Percentiles rank a stretch among this genome's conserved stretches.
These are phyloP conservation scores for Apodemia duryi DNA, from an alignment of 2,888 invertebrate species.

Conservation along the genomic window DNA sequence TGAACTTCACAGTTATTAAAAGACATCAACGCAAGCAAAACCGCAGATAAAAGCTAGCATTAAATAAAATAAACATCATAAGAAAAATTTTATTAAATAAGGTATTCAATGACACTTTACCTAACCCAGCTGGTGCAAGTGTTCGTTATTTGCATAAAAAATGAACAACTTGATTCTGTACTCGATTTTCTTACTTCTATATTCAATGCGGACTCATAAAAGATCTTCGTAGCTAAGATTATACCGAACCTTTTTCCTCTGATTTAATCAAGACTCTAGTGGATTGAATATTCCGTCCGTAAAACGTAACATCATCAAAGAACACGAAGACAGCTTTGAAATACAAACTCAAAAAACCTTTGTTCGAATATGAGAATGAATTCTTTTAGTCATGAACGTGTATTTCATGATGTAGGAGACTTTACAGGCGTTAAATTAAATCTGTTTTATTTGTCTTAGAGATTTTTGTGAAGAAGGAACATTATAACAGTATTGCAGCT, in stretches of 20 bases:
- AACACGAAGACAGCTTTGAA: constrained; percentile 15
- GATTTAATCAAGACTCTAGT: constrained; percentile 36
- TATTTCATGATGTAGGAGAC: constrained; percentile 3
- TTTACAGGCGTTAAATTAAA: constrained; percentile 8
- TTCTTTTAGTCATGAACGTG: constrained; percentile 10
- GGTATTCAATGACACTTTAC: constrained; percentile 6
- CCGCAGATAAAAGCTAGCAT: too few relatives aligned
- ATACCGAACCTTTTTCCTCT: constrained; percentile 32
- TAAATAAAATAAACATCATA: not conserved
- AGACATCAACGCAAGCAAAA: too few relatives aligned
- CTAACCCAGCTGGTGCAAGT: constrained; percentile 1
- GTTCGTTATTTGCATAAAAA: constrained; percentile 15
- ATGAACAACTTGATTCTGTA: constrained; percentile 12
- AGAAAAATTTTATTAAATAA: not conserved
- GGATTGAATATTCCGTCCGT: constrained; percentile 33
- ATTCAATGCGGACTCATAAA: constrained; percentile 15
- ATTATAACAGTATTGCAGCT: not conserved
- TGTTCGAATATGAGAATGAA: constrained; percentile 14
- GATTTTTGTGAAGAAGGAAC: not conserved
- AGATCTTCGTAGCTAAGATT: constrained; percentile 7
- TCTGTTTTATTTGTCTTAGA: constrained; percentile 3
- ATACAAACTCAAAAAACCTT: constrained; percentile 15
- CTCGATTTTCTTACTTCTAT: constrained; percentile 13
- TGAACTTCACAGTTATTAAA: too few relatives aligned
- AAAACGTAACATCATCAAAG: constrained; percentile 18